A percentile compares a stretch with the other conserved stretches of the same genome.
Evolutionary conservation across 2,888 invertebrate genomes (phyloP).

Genomic region (Stictocephala bisonia): DNA sequence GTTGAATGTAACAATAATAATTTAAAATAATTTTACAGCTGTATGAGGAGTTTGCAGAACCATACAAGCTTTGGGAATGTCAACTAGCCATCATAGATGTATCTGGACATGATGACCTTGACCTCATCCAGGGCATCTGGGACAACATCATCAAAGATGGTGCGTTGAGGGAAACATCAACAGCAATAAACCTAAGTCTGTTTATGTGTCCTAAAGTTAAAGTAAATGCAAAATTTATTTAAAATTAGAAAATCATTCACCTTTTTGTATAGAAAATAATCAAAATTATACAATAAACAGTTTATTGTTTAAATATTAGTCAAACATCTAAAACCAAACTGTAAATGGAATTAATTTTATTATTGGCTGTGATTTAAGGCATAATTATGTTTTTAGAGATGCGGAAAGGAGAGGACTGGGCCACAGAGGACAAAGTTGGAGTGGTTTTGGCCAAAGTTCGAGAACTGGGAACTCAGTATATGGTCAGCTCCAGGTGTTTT

Average conservation of each 20-base stretch:
- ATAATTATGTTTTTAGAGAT: constrained; percentile 60
- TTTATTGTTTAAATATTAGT: no score
- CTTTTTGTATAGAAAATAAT: no score
- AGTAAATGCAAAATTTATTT: no score
- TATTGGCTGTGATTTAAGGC: not conserved
- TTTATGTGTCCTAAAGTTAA: no score
- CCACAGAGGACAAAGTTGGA: constrained; percentile 71
- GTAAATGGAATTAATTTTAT: not conserved
- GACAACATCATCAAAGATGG: constrained; percentile 78
- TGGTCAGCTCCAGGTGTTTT: constrained; percentile 86
- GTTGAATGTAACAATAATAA: not conserved
- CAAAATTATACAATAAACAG: no score
- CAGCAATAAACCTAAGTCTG: no score
- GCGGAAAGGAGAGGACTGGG: constrained; percentile 64
- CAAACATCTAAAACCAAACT: no score
- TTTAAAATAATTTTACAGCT: constrained; percentile 65
- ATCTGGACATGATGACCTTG: constrained; percentile 90
- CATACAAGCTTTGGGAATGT: constrained; percentile 90
- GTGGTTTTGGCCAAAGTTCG: constrained; percentile 82
- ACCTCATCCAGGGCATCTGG: constrained; percentile 93
- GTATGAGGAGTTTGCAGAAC: constrained; percentile 93
- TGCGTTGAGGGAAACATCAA: no score
- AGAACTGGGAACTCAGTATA: constrained; percentile 80
- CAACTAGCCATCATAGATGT: constrained; percentile 95
- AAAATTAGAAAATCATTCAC: no score